phyloP scores from a whole-genome alignment of 2,113 vertebrate species.

The Mormyrus iriodes region DNA sequence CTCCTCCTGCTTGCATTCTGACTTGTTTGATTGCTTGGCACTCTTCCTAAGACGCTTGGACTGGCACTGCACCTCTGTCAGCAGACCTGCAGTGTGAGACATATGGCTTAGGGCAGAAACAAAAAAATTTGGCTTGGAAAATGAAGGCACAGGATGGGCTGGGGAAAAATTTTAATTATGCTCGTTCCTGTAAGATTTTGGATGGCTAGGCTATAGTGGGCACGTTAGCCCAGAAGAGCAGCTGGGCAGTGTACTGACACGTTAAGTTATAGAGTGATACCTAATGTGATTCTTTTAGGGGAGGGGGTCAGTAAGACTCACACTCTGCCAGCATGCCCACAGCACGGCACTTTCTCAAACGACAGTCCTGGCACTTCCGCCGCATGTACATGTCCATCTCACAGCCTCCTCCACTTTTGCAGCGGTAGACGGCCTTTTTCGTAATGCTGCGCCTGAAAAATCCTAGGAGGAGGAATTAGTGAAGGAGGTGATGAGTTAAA shows the following conservation, averaged over 20 bases:
- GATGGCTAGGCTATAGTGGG: background rate
- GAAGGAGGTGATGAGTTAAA: background rate
- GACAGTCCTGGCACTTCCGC: conserved; percentile 90
- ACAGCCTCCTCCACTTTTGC: conserved; percentile 84
- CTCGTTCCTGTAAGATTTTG: background rate
- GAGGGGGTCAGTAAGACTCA: conserved; percentile 52
- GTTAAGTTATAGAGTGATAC: background rate
- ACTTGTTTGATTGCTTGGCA: conserved; percentile 63
- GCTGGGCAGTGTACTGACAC: background rate
- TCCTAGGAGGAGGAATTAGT: conserved; percentile 48
- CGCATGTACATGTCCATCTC: conserved; percentile 98
- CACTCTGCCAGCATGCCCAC: conserved; percentile 92
- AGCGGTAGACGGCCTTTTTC: conserved; percentile 85
- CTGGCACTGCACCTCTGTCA: conserved; percentile 91
- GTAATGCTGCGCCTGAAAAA: conserved; percentile 88
- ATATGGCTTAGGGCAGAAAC: background rate
- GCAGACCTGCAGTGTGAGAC: conserved; percentile 60
- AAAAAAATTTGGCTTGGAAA: background rate
- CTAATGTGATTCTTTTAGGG: background rate
- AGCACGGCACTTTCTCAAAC: conserved; percentile 84
- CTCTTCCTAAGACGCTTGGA: conserved; percentile 87
- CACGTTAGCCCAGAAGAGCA: background rate
- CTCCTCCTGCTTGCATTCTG: conserved; percentile 61
- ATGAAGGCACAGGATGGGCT: background rate
- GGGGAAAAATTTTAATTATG: background rate